Percentiles rank a stretch among this genome's conserved stretches.
These are phyloP conservation scores for Chloroceryle amazona DNA, from an alignment of 2,797 vertebrate genomes.

Conservation along the genomic window DNA sequence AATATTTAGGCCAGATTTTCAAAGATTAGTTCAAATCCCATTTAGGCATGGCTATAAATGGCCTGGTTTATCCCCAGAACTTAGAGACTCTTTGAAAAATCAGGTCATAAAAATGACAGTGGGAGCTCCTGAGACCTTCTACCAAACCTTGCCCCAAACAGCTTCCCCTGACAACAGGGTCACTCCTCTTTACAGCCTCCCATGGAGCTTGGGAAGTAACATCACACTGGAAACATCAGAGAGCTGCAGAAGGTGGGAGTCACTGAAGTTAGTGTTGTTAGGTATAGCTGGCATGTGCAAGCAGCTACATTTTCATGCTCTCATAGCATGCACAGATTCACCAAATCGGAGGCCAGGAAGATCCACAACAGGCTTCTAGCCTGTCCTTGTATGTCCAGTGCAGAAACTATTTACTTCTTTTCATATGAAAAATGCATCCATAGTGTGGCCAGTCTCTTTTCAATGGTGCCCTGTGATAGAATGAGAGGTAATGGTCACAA, in stretches of 20 bases:
- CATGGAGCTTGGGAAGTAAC: neutral
- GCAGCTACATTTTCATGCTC: neutral
- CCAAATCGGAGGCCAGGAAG: neutral
- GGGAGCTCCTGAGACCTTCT: neutral
- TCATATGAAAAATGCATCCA: neutral
- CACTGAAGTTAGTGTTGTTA: neutral
- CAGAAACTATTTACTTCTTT: neutral
- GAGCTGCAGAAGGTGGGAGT: neutral
- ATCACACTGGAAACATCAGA: neutral
- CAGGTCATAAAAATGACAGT: neutral
- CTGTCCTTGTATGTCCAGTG: neutral
- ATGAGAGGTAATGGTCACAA: no score
- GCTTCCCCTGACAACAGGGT: neutral
- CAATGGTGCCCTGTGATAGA: no score
- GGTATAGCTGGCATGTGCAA: neutral
- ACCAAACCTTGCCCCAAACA: neutral
- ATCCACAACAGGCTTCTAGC: neutral
- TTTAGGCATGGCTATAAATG: neutral
- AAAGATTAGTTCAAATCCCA: neutral
- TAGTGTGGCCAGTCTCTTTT: neutral
- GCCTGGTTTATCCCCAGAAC: neutral
- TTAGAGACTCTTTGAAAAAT: neutral
- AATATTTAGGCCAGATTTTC: slow-evolving; percentile 27
- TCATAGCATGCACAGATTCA: neutral
- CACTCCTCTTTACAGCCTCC: neutral